Percentiles rank a stretch among this genome's conserved stretches.
phyloP scores from a whole-genome alignment of 2,113 vertebrate genomes.

The Alligator mississippiensis region DNA sequence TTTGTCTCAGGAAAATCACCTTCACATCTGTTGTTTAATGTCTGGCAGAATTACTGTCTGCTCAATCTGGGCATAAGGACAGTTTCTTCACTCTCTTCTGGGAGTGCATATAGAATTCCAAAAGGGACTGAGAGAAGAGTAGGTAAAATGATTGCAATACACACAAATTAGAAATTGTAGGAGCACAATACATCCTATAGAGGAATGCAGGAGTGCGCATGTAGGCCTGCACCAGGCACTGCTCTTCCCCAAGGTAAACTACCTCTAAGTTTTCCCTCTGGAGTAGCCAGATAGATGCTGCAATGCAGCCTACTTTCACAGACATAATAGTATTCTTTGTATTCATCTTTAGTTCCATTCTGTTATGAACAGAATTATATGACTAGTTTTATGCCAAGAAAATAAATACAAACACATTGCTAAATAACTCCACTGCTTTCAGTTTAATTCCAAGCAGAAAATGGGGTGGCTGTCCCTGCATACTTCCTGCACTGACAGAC shows the following conservation, averaged over 20 bases:
- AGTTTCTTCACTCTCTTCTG: not conserved
- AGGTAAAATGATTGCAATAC: not conserved
- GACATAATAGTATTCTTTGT: not conserved
- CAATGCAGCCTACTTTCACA: not conserved
- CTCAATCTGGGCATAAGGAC: not conserved
- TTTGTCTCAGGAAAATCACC: not conserved
- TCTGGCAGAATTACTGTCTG: not conserved
- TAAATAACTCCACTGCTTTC: not conserved
- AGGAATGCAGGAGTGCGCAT: not conserved
- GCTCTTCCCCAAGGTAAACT: not conserved
- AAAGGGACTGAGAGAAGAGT: not conserved
- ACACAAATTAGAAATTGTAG: not conserved
- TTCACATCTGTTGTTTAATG: not conserved
- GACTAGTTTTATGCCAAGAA: not conserved
- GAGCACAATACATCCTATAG: not conserved
- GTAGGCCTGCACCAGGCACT: not conserved
- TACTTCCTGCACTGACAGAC: rapidly evolving
- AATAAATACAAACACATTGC: not conserved
- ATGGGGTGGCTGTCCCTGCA: not conserved
- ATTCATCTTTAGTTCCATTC: not conserved
- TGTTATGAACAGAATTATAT: not conserved
- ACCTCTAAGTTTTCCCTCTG: not conserved
- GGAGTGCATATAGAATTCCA: not conserved
- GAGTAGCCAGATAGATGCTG: not conserved
- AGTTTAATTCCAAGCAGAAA: not conserved